A percentile compares a stretch with the other conserved stretches of the same genome.
These are phyloP conservation scores for Phasia obesa DNA, from an alignment of 2,888 invertebrate genomes.

Conservation along the genomic window DNA sequence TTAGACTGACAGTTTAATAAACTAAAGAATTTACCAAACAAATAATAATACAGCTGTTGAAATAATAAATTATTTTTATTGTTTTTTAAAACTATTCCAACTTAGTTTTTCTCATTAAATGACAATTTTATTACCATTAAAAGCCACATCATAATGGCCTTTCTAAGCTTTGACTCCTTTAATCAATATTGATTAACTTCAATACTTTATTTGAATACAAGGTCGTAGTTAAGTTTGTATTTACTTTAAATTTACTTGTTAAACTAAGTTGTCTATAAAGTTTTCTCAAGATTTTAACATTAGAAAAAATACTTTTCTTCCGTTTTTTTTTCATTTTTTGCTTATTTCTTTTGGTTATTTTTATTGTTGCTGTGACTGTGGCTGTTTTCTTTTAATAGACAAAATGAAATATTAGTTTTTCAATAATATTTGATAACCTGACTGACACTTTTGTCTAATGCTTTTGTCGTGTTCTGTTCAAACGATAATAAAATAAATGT, in stretches of 20 bases:
- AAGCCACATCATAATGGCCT: background rate
- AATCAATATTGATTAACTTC: conserved; percentile 25
- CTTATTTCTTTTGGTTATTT: conserved; percentile 4
- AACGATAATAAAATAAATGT: conserved; percentile 56
- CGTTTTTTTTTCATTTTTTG: conserved; percentile 14
- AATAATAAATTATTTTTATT: background rate
- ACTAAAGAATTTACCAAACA: conserved; percentile 22
- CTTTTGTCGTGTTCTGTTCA: conserved; percentile 69
- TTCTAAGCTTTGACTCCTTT: background rate
- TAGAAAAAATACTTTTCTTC: no score
- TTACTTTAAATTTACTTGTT: background rate
- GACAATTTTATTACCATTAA: background rate
- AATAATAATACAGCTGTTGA: background rate
- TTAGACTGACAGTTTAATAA: conserved; percentile 54
- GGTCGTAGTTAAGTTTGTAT: conserved; percentile 32
- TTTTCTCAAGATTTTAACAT: conserved; percentile 25
- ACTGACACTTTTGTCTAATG: conserved; percentile 75
- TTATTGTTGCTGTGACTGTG: conserved; percentile 6
- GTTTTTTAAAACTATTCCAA: background rate
- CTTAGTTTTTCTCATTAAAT: background rate
- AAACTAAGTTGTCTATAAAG: conserved; percentile 41
- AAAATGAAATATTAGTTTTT: conserved; percentile 79
- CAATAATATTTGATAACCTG: conserved; percentile 77
- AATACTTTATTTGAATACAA: conserved; percentile 5
- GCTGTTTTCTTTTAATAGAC: conserved; percentile 76